Conservation (phyloP, 2,888 invertebrate species). For the Drosophila acutilabella region DNA sequence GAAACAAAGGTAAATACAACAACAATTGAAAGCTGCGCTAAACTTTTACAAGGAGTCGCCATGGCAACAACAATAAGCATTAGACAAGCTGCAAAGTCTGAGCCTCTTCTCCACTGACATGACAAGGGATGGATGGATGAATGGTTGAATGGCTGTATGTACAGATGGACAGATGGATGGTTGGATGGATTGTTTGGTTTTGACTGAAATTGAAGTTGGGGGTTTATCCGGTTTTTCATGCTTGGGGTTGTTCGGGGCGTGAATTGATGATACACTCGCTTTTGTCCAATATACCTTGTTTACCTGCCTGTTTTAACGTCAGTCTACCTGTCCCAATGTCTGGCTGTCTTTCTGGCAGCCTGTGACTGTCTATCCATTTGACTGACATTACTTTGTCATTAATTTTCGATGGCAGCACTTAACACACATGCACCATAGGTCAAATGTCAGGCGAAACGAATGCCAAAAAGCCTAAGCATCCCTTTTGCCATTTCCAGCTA, state of each 20-base stretch:
- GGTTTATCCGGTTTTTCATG: conserved; percentile 15
- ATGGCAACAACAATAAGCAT: conserved; percentile 62
- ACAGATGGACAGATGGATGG: conserved; percentile 66
- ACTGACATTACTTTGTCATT: conserved; percentile 84
- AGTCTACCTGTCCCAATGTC: conserved; percentile 23
- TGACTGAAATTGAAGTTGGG: conserved; percentile 33
- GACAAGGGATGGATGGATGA: conserved; percentile 75
- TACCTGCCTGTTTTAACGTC: conserved; percentile 14
- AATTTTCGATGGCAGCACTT: conserved; percentile 81
- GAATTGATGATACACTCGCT: conserved; percentile 62
- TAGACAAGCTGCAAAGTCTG: conserved; percentile 38
- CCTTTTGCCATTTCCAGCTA: conserved; percentile 35
- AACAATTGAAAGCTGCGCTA: conserved; percentile 55
- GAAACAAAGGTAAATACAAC: conserved; percentile 53
- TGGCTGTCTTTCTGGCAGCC: conserved; percentile 40
- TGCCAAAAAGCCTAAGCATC: conserved; percentile 23
- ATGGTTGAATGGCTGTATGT: conserved; percentile 55
- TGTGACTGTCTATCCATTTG: conserved; percentile 74
- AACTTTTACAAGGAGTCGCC: conserved; percentile 68
- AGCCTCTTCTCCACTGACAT: conserved; percentile 57
- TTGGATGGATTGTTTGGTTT: conserved; percentile 35
- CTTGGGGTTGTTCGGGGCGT: conserved; percentile 26
- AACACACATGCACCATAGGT: conserved; percentile 69
- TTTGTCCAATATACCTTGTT: conserved; percentile 39
- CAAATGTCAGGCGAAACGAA: conserved; percentile 60